These are phyloP conservation scores for Pristionchus japonicus DNA, from an alignment of 2,888 invertebrate species.

Conservation along the genomic window DNA sequence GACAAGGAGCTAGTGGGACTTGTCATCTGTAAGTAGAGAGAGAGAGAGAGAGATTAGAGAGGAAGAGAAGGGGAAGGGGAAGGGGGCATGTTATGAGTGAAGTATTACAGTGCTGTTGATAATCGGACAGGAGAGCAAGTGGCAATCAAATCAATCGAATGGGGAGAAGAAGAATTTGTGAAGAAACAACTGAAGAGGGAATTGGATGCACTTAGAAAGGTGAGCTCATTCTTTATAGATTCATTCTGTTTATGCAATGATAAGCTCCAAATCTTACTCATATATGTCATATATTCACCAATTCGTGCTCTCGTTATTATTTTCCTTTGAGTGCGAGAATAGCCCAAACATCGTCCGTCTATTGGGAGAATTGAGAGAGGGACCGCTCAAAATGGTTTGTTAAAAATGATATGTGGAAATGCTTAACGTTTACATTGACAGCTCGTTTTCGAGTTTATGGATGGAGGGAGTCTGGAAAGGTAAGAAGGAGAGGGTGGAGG, in stretches of 20 bases:
- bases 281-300: too few species aligned
- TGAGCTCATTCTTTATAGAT: not conserved
- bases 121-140: not conserved
- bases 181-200: not conserved
- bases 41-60: not conserved
- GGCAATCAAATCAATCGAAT: not conserved
- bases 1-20: conserved; percentile 23
- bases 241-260: not conserved
- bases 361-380: not conserved
- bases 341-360: not conserved
- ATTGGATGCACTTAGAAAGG: not conserved
- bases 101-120: not conserved
- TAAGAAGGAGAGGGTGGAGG: conserved; percentile 34
- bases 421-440: too few species aligned
- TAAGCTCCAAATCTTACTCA: too few species aligned
- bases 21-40: conserved; percentile 22
- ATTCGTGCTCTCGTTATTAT: too few species aligned
- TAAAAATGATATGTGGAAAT: too few species aligned
- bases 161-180: not conserved
- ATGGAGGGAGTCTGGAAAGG: conserved; percentile 22
- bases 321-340: not conserved
- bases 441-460: conserved; percentile 29
- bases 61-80: not conserved
- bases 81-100: not conserved
- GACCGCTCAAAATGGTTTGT: not conserved